Base-by-base conservation (phyloP, 2,888 invertebrate species). In the Caenorhabditis japonica region DNA sequence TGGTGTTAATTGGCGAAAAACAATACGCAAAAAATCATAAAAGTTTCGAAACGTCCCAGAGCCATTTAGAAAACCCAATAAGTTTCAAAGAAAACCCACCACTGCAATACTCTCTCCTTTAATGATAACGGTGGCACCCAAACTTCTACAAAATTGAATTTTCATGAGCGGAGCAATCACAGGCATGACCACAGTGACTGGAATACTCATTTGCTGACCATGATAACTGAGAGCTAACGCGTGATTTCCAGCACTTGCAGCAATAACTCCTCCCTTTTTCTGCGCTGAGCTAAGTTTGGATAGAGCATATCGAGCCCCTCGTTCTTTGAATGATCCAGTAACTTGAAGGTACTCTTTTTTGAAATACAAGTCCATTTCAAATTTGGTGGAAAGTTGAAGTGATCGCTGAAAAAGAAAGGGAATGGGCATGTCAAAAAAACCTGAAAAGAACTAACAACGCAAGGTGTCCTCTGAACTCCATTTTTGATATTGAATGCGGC, bases 321-420 rank as follows among this genome's bases (percentile, higher is more conserved):
- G 91, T 88, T 97, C 96, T 88, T 96, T 96, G 88, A 96, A 95
- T 89, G 94, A 95, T 88, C 96, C 96, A n/a, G 96, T 97, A 77
- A 92, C 92, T 89, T 96, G 95, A 13, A 94, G 91, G 88, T 94
- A 95, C 88, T 97, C 96, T 88, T 95, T 95, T 89, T 96, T 97
- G 83, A 96, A 91, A 89, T 92, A 96, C 77, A 97, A 91, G 33
- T 95, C 93, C 92, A 95, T 93, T 44, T 92, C 93, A 60, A 92
- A 92, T 47, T 91, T 55, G 4, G 73, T 86, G 3, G 91, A 90
- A 0, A 94, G 94, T 88, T 95, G 91, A 83, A 93, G 93, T 0
- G 94, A 94, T 90, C 91, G 92, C 94, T 95, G 89, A 34, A 89
- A 88, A 7, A 7, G 7, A 10, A 30, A 30, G n/a, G n/a, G n/a